Conservation (phyloP, 2,888 invertebrate species). For the Cryptus viduatorius region DNA sequence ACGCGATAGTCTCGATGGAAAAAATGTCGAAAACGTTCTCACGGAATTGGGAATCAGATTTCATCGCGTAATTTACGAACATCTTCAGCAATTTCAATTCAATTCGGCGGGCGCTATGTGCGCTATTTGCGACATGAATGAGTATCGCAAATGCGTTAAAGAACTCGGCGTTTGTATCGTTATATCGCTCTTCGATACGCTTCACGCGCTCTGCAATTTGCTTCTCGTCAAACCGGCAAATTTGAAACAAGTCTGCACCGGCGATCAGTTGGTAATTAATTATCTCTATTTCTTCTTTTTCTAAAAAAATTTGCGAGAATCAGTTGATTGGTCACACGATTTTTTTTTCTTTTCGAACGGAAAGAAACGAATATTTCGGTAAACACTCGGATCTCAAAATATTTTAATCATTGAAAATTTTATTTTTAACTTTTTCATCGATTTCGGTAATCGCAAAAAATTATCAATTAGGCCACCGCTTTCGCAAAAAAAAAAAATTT, state of each 20-base stretch:
- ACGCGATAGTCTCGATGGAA: constrained; percentile 94
- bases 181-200: constrained; percentile 95
- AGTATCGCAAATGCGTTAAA: constrained; percentile 96
- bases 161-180: constrained; percentile 92
- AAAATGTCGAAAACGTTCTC: constrained; percentile 94
- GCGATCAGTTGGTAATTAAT: constrained; percentile 96
- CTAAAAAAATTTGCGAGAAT: no score
- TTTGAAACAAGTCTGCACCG: constrained; percentile 96
- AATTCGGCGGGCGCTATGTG: constrained; percentile 98
- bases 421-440: no score
- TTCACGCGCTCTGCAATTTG: constrained; percentile 98
- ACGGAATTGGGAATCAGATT: constrained; percentile 96
- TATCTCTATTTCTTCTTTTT: constrained; percentile 56
- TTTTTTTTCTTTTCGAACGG: no score
- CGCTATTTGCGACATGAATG: constrained; percentile 99
- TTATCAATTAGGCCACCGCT: no score
- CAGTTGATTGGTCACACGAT: no score
- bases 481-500: no score
- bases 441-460: no score
- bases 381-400: no score
- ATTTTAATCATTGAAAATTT: no score
- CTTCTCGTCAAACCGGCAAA: constrained; percentile 98
- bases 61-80: constrained; percentile 97
- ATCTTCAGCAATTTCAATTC: constrained; percentile 97
- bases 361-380: no score